Percentiles rank a stretch among this genome's conserved stretches.
Evolutionary conservation across 2,888 invertebrate species (phyloP).

Genomic region (Cabera pusaria): DNA sequence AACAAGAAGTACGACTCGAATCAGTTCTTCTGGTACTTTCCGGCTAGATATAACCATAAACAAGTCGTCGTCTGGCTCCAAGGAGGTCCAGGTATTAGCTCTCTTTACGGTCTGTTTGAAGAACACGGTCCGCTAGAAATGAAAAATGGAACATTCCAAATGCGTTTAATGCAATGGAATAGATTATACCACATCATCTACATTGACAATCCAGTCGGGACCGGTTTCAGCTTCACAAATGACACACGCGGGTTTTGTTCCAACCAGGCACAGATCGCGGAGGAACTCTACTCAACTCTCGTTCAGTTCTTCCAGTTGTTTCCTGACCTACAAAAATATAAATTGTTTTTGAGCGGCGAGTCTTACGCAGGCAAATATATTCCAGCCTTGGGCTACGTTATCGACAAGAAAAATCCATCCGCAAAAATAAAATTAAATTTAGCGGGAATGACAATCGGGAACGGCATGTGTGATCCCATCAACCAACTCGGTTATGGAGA

Average conservation of each 20-base stretch:
- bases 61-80: too few relatives aligned
- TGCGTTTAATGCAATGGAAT: too few relatives aligned
- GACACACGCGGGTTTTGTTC: conserved; percentile 89
- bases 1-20: too few relatives aligned
- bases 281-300: conserved; percentile 89
- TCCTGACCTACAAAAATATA: conserved; percentile 87
- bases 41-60: too few relatives aligned
- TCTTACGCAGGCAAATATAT: conserved; percentile 92
- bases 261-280: conserved; percentile 90
- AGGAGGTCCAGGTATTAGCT: too few relatives aligned
- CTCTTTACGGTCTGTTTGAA: too few relatives aligned
- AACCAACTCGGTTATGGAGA: conserved; percentile 90
- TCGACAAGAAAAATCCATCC: conserved; percentile 70
- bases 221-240: conserved; percentile 95
- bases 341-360: conserved; percentile 94
- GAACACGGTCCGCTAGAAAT: too few relatives aligned
- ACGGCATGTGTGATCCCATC: conserved; percentile 90
- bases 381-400: conserved; percentile 89
- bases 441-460: conserved; percentile 87
- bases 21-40: too few relatives aligned
- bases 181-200: conserved; percentile 90
- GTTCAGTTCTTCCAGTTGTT: conserved; percentile 93
- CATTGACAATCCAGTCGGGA: conserved; percentile 96
- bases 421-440: background rate
- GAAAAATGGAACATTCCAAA: too few relatives aligned